Percentiles rank a stretch among this genome's conserved stretches.
Evolutionary conservation across 2,797 vertebrate species (phyloP).

Genomic region (Enteromius mattozi): DNA sequence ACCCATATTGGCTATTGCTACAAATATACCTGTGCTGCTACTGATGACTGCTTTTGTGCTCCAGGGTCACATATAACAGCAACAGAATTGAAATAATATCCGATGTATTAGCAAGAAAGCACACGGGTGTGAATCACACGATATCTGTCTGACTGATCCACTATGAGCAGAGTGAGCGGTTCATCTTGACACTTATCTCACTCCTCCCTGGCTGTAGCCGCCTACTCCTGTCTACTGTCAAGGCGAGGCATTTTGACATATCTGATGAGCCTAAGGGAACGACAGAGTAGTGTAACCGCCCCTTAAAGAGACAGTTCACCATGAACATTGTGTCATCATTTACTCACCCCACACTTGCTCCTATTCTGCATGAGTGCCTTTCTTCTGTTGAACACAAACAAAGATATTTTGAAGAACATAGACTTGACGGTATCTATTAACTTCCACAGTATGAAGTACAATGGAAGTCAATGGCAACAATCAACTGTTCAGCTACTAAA

Average conservation of each 20-base stretch:
- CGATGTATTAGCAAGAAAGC: not conserved
- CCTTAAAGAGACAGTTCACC: not conserved
- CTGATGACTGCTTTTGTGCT: too few species aligned
- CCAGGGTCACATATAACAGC: not conserved
- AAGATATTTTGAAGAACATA: not conserved
- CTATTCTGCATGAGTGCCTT: not conserved
- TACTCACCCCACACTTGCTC: not conserved
- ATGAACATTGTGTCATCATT: not conserved
- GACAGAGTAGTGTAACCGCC: not conserved
- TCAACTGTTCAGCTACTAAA: not conserved
- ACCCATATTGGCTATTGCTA: too few species aligned
- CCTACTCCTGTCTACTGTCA: not conserved
- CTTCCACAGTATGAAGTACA: not conserved
- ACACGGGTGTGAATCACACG: not conserved
- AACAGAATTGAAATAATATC: not conserved
- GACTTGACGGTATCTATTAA: not conserved
- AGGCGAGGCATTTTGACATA: not conserved
- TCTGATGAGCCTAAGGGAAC: not conserved
- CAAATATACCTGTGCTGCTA: too few species aligned
- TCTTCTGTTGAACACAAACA: not conserved
- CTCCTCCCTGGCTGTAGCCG: not conserved
- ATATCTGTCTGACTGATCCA: not conserved
- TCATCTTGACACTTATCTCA: not conserved
- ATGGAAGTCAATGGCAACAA: not conserved
- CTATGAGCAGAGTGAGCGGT: not conserved